These are phyloP conservation scores for Chloropsis cyanopogon DNA, from an alignment of 2,113 vertebrate genomes.

Conservation along the genomic window DNA sequence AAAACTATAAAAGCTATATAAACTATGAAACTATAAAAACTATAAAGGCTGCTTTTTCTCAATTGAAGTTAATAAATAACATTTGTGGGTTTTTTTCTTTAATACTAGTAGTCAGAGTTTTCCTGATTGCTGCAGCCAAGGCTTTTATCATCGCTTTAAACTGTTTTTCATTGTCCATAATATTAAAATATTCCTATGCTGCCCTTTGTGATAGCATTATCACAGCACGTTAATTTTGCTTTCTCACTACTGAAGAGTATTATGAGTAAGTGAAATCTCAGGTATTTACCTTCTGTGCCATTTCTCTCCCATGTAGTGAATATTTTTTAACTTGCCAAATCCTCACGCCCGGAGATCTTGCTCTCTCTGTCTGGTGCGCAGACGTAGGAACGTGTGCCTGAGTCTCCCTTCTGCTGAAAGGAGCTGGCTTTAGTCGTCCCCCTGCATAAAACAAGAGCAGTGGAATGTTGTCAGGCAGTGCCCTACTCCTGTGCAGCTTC, in stretches of 20 bases:
- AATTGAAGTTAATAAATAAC: not conserved
- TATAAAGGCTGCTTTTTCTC: not conserved
- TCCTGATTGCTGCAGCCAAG: not conserved
- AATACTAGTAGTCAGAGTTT: not conserved
- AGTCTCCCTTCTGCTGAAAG: not conserved
- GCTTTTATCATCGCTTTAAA: not conserved
- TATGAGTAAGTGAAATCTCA: not conserved
- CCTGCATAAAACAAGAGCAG: not conserved
- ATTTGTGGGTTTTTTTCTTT: not conserved
- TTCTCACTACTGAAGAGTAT: not conserved
- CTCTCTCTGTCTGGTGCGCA: not conserved
- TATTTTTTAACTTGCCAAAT: not conserved
- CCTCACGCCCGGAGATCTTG: not conserved
- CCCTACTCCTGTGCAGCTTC: not conserved
- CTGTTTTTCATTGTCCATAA: not conserved
- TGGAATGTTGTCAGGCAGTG: not conserved
- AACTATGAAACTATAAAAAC: not conserved
- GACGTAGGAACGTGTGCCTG: fast-evolving
- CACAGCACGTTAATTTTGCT: not conserved
- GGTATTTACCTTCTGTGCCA: not conserved
- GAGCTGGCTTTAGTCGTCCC: not conserved
- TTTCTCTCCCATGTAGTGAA: not conserved
- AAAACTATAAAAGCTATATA: not conserved
- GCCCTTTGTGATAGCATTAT: not conserved
- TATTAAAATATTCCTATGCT: not conserved